Percentiles rank a stretch among this genome's conserved stretches.
These are phyloP conservation scores for Drosophila subpulchrella DNA, from an alignment of 1,140 invertebrate genomes.

Conservation along the genomic window DNA sequence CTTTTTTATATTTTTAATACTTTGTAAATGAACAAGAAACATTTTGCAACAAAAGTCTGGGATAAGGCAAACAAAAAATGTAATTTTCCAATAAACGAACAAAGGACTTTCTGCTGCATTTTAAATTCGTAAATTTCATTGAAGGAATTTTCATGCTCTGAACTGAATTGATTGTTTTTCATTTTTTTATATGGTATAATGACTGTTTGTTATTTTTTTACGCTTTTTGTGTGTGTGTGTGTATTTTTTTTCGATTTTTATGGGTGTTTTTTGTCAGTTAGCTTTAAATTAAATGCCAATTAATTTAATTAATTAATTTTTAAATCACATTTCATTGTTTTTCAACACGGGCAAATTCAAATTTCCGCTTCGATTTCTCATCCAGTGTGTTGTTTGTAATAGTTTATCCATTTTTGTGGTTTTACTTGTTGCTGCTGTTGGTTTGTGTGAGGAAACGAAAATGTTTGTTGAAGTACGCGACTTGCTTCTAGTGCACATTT, in stretches of 20 bases:
- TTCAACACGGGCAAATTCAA: constrained; percentile 78
- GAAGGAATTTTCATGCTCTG: constrained; percentile 75
- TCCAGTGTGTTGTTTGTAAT: constrained; percentile 64
- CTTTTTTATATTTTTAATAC: constrained; percentile 61
- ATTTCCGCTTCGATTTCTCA: constrained; percentile 65
- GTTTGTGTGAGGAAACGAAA: constrained; percentile 77
- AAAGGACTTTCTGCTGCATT: constrained; percentile 47
- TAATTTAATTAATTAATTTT: constrained; percentile 84
- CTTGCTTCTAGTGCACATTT: constrained; percentile 64
- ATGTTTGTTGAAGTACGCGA: constrained; percentile 59
- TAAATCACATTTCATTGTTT: constrained; percentile 84
- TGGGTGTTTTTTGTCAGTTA: constrained; percentile 38
- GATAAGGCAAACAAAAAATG: constrained; percentile 33
- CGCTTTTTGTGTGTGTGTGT: constrained; percentile 37
- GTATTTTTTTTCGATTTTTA: constrained; percentile 38
- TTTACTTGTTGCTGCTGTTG: constrained; percentile 44
- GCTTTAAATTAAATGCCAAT: constrained; percentile 82
- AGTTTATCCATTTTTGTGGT: constrained; percentile 33
- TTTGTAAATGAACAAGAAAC: constrained; percentile 73
- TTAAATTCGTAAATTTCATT: constrained; percentile 83
- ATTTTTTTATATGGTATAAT: constrained; percentile 71
- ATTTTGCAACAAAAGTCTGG: constrained; percentile 54
- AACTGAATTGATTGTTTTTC: constrained; percentile 55
- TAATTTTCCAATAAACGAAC: constrained; percentile 51
- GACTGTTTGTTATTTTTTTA: constrained; percentile 75